phyloP scores from a whole-genome alignment of 2,888 invertebrate species.

The Acanthoscelides obtectus region DNA sequence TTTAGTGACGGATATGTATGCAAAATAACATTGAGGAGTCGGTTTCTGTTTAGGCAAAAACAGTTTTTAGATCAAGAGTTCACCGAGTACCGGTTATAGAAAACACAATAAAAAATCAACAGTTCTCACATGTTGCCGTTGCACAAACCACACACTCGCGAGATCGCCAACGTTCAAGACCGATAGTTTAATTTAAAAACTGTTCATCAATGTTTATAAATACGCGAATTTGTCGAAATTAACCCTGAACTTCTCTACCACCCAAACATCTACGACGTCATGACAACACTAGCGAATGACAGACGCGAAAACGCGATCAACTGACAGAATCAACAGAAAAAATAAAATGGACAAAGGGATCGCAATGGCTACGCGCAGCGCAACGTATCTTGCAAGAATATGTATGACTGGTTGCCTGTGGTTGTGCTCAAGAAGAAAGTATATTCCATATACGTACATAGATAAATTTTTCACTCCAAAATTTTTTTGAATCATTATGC shows the following conservation, averaged over 20 bases:
- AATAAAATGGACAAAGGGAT: background rate
- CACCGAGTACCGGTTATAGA: constrained; percentile 20
- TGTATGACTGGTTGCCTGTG: background rate
- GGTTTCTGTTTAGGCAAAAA: background rate
- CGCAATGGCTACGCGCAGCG: background rate
- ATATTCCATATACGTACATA: too few species aligned
- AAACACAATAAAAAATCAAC: constrained; percentile 8
- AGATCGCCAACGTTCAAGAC: background rate
- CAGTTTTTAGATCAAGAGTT: constrained; percentile 23
- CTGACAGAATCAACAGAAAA: background rate
- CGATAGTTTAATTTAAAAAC: background rate
- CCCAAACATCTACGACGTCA: background rate
- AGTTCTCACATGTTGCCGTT: background rate
- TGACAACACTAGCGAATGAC: background rate
- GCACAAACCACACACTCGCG: background rate
- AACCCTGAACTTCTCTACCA: background rate
- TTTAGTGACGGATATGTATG: background rate
- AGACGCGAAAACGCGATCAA: background rate
- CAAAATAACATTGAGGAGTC: background rate
- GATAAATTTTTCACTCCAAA: too few species aligned
- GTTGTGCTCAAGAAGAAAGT: too few species aligned
- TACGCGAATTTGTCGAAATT: background rate
- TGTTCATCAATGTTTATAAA: background rate
- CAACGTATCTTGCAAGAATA: background rate
- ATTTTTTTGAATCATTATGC: too few species aligned